These are phyloP conservation scores for Thunnus thynnus DNA, from an alignment of 2,113 vertebrate species.

Conservation along the genomic window DNA sequence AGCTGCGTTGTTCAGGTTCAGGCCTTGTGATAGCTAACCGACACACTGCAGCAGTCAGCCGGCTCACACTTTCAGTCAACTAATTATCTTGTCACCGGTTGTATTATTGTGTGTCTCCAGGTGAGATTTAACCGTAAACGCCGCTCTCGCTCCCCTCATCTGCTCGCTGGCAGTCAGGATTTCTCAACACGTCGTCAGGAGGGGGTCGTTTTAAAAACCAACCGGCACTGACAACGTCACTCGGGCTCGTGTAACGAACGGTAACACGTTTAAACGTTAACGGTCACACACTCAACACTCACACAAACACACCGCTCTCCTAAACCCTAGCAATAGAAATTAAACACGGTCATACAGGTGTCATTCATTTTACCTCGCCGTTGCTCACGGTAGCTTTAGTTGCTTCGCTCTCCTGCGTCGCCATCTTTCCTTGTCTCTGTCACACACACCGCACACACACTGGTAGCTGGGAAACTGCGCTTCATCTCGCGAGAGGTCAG, in stretches of 20 bases:
- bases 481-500: slow-evolving; percentile 77
- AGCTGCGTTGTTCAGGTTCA: slow-evolving; percentile 62
- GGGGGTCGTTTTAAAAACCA: slow-evolving; percentile 75
- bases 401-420: slow-evolving; percentile 85
- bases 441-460: slow-evolving; percentile 79
- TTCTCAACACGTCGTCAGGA: slow-evolving; percentile 46
- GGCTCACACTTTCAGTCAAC: not conserved
- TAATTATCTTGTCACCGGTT: not conserved
- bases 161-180: slow-evolving; percentile 3
- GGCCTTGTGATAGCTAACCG: slow-evolving; percentile 68
- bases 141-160: not conserved
- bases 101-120: not conserved
- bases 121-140: not conserved
- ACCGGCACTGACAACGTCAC: slow-evolving; percentile 81
- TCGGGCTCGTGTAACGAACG: slow-evolving; percentile 41
- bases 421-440: slow-evolving; percentile 87
- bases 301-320: not conserved
- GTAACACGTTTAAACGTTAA: slow-evolving; percentile 7
- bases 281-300: not conserved
- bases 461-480: slow-evolving; percentile 62
- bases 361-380: slow-evolving; percentile 86
- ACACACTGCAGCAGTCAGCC: slow-evolving; percentile 45
- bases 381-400: slow-evolving; percentile 80
- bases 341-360: not conserved
- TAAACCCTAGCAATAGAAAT: not conserved